Conservation (phyloP, 2,113 vertebrate genomes). For the Chitala chitala region DNA sequence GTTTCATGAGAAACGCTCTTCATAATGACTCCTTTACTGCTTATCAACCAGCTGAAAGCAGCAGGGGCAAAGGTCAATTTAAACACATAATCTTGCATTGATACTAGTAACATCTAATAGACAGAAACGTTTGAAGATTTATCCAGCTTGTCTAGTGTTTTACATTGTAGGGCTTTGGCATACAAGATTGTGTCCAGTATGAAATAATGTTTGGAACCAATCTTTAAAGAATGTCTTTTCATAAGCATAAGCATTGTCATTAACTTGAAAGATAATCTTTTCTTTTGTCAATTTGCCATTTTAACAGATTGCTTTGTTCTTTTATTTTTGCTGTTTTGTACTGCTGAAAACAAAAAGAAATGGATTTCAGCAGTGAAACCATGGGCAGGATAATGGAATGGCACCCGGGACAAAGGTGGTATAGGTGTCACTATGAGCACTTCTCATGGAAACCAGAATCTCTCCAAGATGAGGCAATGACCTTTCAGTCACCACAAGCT, state of each 20-base stretch:
- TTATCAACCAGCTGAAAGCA: slow-evolving; percentile 35
- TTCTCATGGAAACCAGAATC: slow-evolving; percentile 9
- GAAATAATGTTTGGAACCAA: background rate
- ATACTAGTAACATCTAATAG: background rate
- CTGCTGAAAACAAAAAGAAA: slow-evolving; percentile 61
- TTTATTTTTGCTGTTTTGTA: slow-evolving; percentile 40
- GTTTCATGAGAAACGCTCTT: slow-evolving; percentile 40
- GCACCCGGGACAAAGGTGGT: slow-evolving; percentile 32
- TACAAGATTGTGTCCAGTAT: background rate
- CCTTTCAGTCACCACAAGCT: background rate
- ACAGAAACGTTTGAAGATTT: background rate
- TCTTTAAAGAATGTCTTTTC: background rate
- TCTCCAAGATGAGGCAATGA: background rate
- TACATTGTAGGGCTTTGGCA: background rate
- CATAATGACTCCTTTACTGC: slow-evolving; percentile 23
- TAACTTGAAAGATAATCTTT: slow-evolving; percentile 43
- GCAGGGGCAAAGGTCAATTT: slow-evolving; percentile 45
- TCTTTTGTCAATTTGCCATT: slow-evolving; percentile 45
- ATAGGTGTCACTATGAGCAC: slow-evolving; percentile 47
- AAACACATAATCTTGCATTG: slow-evolving; percentile 11
- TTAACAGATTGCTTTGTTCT: slow-evolving; percentile 32
- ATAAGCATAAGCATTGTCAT: slow-evolving; percentile 15
- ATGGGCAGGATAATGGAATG: slow-evolving; percentile 37
- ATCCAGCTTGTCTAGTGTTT: background rate
- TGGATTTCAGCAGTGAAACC: slow-evolving; percentile 58